Conservation (phyloP, 2,888 invertebrate genomes). For the Automeris io region DNA sequence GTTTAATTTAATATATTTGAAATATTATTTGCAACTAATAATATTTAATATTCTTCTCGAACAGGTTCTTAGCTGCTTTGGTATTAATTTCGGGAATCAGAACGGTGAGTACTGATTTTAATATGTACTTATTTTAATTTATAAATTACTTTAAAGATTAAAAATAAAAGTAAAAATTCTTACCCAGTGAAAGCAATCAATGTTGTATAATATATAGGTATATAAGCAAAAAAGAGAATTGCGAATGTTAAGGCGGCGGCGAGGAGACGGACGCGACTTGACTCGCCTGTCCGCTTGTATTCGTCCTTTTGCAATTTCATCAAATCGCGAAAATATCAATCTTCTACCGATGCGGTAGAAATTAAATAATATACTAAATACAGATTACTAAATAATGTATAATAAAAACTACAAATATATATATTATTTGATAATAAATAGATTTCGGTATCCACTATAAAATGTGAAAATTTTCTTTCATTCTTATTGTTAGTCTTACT, state of each 20-base stretch:
- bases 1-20: conserved; percentile 4
- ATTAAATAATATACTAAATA: neutral
- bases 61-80: conserved; percentile 64
- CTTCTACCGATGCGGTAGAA: neutral
- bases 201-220: conserved; percentile 10
- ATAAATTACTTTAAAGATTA: neutral
- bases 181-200: conserved; percentile 1
- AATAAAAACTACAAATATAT: no score
- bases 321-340: conserved; percentile 28
- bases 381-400: neutral
- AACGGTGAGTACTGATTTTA: conserved; percentile 47
- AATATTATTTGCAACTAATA: conserved; percentile 1
- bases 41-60: conserved; percentile 17
- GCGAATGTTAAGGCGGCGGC: conserved; percentile 39
- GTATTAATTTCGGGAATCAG: conserved; percentile 52
- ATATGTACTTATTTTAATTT: conserved; percentile 9
- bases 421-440: no score
- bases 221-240: conserved; percentile 19
- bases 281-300: conserved; percentile 51
- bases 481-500: conserved; percentile 2
- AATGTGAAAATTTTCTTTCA: neutral
- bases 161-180: neutral
- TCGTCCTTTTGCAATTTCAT: conserved; percentile 66
- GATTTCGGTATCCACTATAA: neutral
- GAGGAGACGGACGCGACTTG: conserved; percentile 28